Base-by-base conservation (phyloP, 2,113 vertebrate species). In the Spizaetus ornatus region DNA sequence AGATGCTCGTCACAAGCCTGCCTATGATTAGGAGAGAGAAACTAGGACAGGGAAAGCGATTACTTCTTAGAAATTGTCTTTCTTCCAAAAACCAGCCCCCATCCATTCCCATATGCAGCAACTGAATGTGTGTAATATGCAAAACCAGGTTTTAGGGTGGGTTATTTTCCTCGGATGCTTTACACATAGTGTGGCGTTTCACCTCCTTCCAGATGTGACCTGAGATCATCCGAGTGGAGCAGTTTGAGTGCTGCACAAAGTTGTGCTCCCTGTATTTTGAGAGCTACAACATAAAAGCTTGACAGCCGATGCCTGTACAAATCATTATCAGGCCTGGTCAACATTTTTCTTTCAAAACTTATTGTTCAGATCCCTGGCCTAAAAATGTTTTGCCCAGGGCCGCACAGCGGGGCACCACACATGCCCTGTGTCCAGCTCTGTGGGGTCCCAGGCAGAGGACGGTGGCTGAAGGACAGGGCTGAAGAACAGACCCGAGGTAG, bases 361-460 rank as follows among this genome's bases (percentile, higher is more conserved):
- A 19, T 7, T 63, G 48, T 47, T 56, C 62, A 31, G 15, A 43
- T 43, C 38, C n/a, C 50, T 53, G 32, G 17, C 47, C 31, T 42
- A 34, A 42, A 47, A 79, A 12, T 10, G 10, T 42, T 21, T 27
- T 42, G 36, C 59, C 13, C 7, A 1, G 26, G 12, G 13, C 27
- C 3, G 1, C 3, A 6, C n/a, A 3, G 12, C 1, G 2, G 56
- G 43, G 27, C 58, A 50, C 27, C 45, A 13, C 29, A 4, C 16
- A 2, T 19, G 45, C 59, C 29, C 36, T 4, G 59, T 26, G 76
- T 20, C 76, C 45, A 34, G 21, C 47, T 42, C 36, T 12, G 59
- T 7, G 3, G n/a, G 50, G 38, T 43, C 16, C 16, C 40, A 12
- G 40, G 55, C 62, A 23, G 36, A 29, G 58, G 58, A 32, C 3